These are phyloP conservation scores for Sarcoramphus papa DNA, from an alignment of 2,797 vertebrate genomes.

Conservation along the genomic window DNA sequence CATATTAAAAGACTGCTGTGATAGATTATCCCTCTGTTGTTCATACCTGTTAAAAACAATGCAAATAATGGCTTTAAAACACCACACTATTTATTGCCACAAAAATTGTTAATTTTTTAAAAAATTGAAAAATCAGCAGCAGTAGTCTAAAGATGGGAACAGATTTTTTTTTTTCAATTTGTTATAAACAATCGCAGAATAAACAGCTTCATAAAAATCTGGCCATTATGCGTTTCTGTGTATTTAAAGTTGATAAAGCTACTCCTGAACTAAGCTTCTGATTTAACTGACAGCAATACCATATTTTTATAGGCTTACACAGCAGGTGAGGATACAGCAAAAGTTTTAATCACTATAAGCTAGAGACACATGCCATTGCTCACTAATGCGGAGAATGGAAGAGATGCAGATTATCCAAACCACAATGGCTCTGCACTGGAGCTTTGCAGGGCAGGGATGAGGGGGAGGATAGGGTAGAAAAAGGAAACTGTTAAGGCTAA, in stretches of 20 bases:
- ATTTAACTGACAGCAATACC: neutral
- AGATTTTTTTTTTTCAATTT: neutral
- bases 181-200: neutral
- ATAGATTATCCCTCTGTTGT: conserved; percentile 90
- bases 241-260: neutral
- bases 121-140: neutral
- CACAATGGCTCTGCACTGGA: neutral
- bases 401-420: neutral
- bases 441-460: neutral
- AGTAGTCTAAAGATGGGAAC: neutral
- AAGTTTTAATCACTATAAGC: neutral
- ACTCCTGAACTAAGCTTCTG: neutral
- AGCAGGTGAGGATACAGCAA: neutral
- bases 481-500: neutral
- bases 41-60: conserved; percentile 85
- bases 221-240: neutral
- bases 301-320: neutral
- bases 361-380: neutral
- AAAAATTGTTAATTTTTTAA: neutral
- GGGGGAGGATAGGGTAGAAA: neutral
- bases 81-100: neutral
- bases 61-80: neutral
- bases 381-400: neutral
- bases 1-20: conserved; percentile 98
- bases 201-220: neutral